Conservation (phyloP, 2,797 vertebrate species). For the Trachurus trachurus region DNA sequence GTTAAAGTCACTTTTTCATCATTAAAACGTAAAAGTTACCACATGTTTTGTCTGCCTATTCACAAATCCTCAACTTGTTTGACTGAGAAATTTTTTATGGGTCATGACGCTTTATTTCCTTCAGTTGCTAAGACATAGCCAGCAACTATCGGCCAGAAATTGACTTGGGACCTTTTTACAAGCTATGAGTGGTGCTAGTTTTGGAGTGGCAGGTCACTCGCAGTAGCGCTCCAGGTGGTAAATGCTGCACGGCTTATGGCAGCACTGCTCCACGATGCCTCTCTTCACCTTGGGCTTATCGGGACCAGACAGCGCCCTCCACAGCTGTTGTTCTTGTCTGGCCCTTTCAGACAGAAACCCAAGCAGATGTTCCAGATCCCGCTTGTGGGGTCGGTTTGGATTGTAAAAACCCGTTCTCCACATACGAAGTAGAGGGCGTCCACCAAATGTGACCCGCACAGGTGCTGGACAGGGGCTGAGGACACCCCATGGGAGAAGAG, state of each 20-base stretch:
- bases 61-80: no score
- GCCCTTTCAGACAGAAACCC: constrained; percentile 73
- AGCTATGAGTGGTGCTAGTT: constrained; percentile 50
- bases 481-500: constrained; percentile 69
- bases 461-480: constrained; percentile 80
- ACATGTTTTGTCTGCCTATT: no score
- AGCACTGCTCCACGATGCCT: constrained; percentile 94
- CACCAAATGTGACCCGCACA: constrained; percentile 93
- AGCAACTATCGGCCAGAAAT: constrained; percentile 58
- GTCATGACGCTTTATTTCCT: constrained; percentile 79
- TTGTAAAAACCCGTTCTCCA: constrained; percentile 89
- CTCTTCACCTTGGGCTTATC: constrained; percentile 86
- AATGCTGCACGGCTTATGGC: constrained; percentile 89
- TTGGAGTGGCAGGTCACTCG: constrained; percentile 78
- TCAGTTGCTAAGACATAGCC: constrained; percentile 75
- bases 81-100: constrained; percentile 48
- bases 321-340: constrained; percentile 51
- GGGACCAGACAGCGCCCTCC: constrained; percentile 61
- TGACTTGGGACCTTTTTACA: constrained; percentile 59
- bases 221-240: constrained; percentile 93
- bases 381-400: constrained; percentile 81
- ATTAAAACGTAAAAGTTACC: no score
- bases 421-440: constrained; percentile 92
- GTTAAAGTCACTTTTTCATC: no score
- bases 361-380: constrained; percentile 79